Percentiles rank a stretch among this genome's conserved stretches.
These are phyloP conservation scores for Eupithecia exiguata DNA, from an alignment of 2,888 invertebrate species.

Conservation along the genomic window DNA sequence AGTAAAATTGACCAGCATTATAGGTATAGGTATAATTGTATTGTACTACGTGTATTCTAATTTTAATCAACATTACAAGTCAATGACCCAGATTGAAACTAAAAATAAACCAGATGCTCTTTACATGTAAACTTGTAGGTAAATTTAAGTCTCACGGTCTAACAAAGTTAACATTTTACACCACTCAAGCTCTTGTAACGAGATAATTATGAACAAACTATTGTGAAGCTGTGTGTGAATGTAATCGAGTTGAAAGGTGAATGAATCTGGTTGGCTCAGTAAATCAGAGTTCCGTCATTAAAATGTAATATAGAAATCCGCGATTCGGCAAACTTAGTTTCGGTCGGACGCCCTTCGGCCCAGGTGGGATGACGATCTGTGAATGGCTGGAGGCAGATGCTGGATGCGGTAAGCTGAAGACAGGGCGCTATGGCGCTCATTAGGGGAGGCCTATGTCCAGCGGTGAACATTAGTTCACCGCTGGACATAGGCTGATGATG, in stretches of 20 bases:
- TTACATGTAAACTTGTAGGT: background rate
- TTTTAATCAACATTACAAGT: background rate
- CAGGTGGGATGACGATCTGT: too few species aligned
- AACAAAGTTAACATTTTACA: conserved; percentile 17
- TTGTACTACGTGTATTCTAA: background rate
- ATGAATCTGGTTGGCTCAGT: background rate
- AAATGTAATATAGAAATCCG: background rate
- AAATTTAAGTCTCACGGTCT: conserved; percentile 2
- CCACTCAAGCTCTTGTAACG: conserved; percentile 32
- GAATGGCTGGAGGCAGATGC: too few species aligned
- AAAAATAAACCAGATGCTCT: background rate
- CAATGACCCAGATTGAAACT: background rate
- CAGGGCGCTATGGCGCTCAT: too few species aligned
- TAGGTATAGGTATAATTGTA: background rate
- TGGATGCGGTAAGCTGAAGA: too few species aligned
- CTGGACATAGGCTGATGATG: too few species aligned
- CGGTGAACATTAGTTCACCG: too few species aligned
- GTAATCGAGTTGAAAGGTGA: conserved; percentile 5
- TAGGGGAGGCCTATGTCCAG: too few species aligned
- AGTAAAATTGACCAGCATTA: background rate
- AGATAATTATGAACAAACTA: conserved; percentile 36
- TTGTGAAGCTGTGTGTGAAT: conserved; percentile 22
- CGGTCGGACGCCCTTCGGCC: too few species aligned
- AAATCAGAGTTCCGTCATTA: background rate
- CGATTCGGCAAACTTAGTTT: too few species aligned